Conservation (phyloP, 2,113 vertebrate genomes). For the Siniperca chuatsi region DNA sequence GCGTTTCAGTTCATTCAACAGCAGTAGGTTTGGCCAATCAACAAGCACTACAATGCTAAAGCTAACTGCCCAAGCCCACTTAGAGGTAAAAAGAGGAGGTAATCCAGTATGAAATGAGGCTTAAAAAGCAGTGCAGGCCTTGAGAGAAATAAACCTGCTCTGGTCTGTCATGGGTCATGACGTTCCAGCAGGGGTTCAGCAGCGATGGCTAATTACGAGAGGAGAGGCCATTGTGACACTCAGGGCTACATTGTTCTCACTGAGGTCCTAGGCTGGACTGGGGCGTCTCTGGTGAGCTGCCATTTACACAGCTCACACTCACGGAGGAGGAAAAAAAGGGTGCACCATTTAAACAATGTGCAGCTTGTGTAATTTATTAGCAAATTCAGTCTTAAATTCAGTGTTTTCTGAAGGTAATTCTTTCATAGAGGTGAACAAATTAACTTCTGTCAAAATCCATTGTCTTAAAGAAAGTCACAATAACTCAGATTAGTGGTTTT, state of each 20-base stretch:
- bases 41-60: slow-evolving; percentile 8
- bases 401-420: background rate
- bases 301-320: slow-evolving; percentile 56
- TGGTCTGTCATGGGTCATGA: slow-evolving; percentile 13
- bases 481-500: no score
- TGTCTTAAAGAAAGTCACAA: background rate
- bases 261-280: slow-evolving; percentile 32
- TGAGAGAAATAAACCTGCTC: slow-evolving; percentile 9
- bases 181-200: slow-evolving; percentile 7
- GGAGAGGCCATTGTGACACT: slow-evolving; percentile 39
- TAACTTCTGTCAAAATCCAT: background rate
- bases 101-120: slow-evolving; percentile 31
- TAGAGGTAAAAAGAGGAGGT: slow-evolving; percentile 21
- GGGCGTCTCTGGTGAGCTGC: slow-evolving; percentile 61
- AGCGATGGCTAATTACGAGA: slow-evolving; percentile 59
- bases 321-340: slow-evolving; percentile 10
- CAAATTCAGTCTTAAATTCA: background rate
- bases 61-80: background rate
- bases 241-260: slow-evolving; percentile 41
- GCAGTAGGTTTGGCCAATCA: slow-evolving; percentile 2
- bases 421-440: background rate
- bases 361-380: background rate
- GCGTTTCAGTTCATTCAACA: background rate
- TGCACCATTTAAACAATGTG: background rate
- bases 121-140: slow-evolving; percentile 21